These are phyloP conservation scores for Agrochola circellaris DNA, from an alignment of 2,888 invertebrate genomes.

Conservation along the genomic window DNA sequence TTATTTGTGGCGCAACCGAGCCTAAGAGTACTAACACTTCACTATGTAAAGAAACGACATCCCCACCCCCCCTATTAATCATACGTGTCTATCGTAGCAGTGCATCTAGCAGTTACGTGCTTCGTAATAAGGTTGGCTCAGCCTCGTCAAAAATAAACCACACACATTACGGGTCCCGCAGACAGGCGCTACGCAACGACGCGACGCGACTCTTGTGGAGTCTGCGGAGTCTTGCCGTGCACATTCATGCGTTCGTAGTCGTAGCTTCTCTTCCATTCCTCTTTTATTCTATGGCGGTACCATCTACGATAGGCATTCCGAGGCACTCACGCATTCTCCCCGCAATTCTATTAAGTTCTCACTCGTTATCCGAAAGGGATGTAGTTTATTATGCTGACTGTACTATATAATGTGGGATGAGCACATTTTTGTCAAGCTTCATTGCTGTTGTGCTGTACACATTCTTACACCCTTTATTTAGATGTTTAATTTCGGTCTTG, in stretches of 20 bases:
- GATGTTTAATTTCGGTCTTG: conserved; percentile 44
- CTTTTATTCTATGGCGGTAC: conserved; percentile 26
- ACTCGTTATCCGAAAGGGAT: conserved; percentile 68
- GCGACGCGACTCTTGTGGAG: too few species aligned
- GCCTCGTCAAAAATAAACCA: neutral
- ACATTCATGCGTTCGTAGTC: neutral
- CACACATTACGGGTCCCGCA: too few species aligned
- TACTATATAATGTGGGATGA: conserved; percentile 40
- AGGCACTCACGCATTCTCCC: conserved; percentile 58
- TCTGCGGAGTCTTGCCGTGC: neutral
- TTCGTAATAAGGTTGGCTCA: neutral
- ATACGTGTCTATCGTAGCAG: neutral
- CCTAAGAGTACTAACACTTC: neutral
- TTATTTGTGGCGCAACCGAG: neutral
- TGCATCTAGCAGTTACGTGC: neutral
- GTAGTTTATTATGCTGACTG: conserved; percentile 66
- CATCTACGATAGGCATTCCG: conserved; percentile 57
- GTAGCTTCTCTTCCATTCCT: neutral
- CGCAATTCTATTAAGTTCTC: conserved; percentile 67
- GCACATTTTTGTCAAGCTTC: conserved; percentile 57
- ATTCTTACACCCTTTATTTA: conserved; percentile 44
- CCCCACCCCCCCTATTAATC: too few species aligned
- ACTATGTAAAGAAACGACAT: neutral
- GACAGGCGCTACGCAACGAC: too few species aligned
- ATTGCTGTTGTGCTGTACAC: conserved; percentile 29